phyloP scores from a whole-genome alignment of 2,797 vertebrate genomes.

The Rhinichthys osculus region DNA sequence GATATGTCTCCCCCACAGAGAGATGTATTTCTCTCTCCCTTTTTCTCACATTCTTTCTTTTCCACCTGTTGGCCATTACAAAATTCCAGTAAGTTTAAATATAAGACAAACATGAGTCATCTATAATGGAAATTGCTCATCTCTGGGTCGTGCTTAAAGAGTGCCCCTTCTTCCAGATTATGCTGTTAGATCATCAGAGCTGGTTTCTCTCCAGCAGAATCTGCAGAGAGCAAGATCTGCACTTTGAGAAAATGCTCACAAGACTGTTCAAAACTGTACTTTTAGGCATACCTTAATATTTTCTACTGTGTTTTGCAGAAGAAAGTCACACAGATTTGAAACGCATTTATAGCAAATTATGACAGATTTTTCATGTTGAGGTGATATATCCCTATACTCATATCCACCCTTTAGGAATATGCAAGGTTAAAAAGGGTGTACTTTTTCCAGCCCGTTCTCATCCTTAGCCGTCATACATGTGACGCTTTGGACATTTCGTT shows the following conservation, averaged over 20 bases:
- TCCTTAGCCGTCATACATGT: too few species aligned
- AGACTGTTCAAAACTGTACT: background rate
- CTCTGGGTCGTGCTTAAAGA: constrained; percentile 51
- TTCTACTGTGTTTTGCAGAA: background rate
- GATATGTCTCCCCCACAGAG: background rate
- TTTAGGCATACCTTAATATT: background rate
- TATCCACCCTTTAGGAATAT: background rate
- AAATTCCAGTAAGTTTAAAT: constrained; percentile 65
- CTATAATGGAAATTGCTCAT: constrained; percentile 59
- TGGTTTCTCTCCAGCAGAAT: constrained; percentile 23
- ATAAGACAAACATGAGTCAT: constrained; percentile 66
- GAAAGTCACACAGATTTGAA: background rate
- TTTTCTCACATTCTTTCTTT: constrained; percentile 43
- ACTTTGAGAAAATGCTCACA: constrained; percentile 11
- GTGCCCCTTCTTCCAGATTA: constrained; percentile 35
- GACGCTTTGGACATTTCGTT: too few species aligned
- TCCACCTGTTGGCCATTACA: constrained; percentile 71
- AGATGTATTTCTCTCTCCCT: constrained; percentile 11
- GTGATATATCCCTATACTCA: background rate
- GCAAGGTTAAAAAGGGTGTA: background rate
- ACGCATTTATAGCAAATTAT: background rate
- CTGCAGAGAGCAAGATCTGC: constrained; percentile 27
- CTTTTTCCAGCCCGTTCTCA: background rate
- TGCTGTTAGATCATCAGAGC: constrained; percentile 44
- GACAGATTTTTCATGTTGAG: background rate